These are phyloP conservation scores for Ectemnius cavifrons DNA, from an alignment of 2,888 invertebrate genomes.

Conservation along the genomic window DNA sequence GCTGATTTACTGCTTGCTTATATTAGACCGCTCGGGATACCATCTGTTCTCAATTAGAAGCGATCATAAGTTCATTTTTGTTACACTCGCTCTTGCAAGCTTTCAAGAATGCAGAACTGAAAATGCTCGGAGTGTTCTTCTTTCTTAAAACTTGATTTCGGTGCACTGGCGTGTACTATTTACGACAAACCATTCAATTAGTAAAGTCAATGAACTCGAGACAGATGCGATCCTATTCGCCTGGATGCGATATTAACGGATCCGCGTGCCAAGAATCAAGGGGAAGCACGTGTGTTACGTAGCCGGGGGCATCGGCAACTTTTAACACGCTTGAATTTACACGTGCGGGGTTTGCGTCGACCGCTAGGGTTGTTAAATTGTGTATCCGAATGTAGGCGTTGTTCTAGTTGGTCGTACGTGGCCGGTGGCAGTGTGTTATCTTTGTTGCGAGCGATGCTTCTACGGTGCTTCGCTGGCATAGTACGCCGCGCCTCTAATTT, in stretches of 20 bases:
- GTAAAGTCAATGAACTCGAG: slow-evolving; percentile 23
- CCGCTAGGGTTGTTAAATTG: slow-evolving; percentile 59
- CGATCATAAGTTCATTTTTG: slow-evolving; percentile 49
- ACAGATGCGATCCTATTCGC: slow-evolving; percentile 5
- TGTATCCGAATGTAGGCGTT: slow-evolving; percentile 57
- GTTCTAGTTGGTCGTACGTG: slow-evolving; percentile 35
- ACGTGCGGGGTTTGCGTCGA: slow-evolving; percentile 3
- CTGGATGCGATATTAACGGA: slow-evolving; percentile 38
- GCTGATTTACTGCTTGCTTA: no score
- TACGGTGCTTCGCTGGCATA: slow-evolving; percentile 55
- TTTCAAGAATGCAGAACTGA: no score
- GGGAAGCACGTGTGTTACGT: slow-evolving; percentile 18
- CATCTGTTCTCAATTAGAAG: neutral
- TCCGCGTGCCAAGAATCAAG: slow-evolving; percentile 33
- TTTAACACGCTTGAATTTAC: slow-evolving; percentile 59
- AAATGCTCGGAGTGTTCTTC: no score
- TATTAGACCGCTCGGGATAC: slow-evolving; percentile 25
- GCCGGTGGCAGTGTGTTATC: slow-evolving; percentile 59
- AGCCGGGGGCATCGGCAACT: slow-evolving; percentile 36
- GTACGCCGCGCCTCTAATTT: slow-evolving; percentile 63
- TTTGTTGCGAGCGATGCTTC: slow-evolving; percentile 56
- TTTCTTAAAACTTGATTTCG: no score
- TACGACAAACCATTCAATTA: slow-evolving; percentile 1
- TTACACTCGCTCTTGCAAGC: slow-evolving; percentile 11
- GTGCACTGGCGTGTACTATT: no score